phyloP scores from a whole-genome alignment of 1,140 invertebrate genomes.

The Brachionus plicatilis region DNA sequence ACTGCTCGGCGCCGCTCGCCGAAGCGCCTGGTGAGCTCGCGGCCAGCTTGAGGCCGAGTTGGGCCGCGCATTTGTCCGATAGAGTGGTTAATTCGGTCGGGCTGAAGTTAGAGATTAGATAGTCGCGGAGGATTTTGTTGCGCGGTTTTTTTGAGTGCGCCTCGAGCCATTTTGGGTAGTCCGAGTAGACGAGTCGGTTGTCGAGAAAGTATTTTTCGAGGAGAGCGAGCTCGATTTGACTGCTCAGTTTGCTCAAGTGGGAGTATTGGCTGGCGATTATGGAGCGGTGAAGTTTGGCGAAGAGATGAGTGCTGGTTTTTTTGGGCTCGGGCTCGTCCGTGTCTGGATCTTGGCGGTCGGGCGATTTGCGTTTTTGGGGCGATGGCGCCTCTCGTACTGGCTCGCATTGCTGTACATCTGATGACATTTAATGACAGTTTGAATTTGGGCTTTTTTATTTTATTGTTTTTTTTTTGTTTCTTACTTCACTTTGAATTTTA shows the following conservation, averaged over 20 bases:
- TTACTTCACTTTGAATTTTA: not conserved
- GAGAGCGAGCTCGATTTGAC: not conserved
- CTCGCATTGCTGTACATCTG: not conserved
- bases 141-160: not conserved
- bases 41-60: not conserved
- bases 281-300: not conserved
- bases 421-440: conserved; percentile 23
- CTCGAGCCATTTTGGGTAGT: conserved; percentile 13
- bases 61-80: not conserved
- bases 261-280: not conserved
- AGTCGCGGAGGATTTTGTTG: conserved; percentile 1
- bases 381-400: not conserved
- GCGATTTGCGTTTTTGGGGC: conserved; percentile 2
- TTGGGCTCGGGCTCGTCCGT: not conserved
- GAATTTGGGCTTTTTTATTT: not conserved
- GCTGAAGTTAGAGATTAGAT: not conserved
- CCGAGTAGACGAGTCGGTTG: not conserved
- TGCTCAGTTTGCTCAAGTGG: not conserved
- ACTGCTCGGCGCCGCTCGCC: not conserved
- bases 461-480: not conserved
- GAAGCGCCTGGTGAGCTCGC: too few relatives aligned
- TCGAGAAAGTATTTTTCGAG: conserved; percentile 23
- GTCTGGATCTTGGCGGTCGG: not conserved
- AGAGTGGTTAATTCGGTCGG: not conserved
- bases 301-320: not conserved